Base-by-base conservation (phyloP, 2,797 vertebrate species). In the Psittacula derbiana region DNA sequence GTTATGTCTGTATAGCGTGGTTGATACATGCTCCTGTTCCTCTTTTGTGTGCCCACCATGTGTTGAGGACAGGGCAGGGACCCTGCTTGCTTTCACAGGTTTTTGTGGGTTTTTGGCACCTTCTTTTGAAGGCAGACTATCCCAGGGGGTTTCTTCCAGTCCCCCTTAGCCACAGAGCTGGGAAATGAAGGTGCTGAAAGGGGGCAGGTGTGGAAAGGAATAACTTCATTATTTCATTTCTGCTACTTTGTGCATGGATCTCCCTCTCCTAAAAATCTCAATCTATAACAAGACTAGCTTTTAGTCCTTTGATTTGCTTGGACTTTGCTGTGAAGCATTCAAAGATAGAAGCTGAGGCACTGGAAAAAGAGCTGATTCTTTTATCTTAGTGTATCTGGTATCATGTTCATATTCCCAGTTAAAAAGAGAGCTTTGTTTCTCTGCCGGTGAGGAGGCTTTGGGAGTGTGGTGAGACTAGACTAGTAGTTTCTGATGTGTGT, bases 381-480 rank as follows among this genome's bases (percentile, higher is more conserved):
- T 87, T 88, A 61, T 94, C 60, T 82, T 87, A 33, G 41, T 50
- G 36, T 90, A 65, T 82, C 80, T 88, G 60, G 49, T 92, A n/a
- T 93, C 57, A 16, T 50, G 40, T 92, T 95, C 64, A 38, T 93
- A 71, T 91, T 92, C 71, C 33, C 46, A 21, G 38, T 90, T 79
- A 57, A 90, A 95, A 80, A 80, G 87, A 80, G 52, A 64, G 36
- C 31, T 90, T 91, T 88, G 80, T 96, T 96, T 86, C 8, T 4
- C 43, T 1, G 4, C 58, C 85, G 53, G 16, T 88, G 57, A 76
- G 89, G 38, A 88, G 73, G 43, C 57, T 74, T 90, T 81, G 90
- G 53, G 81, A 80, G 58, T 33, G 50, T 86, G 50, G 47, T 55
- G 36, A 84, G 80, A 86, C 30, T 19, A 0, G 80, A 83, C 30